Percentiles rank a stretch among this genome's conserved stretches.
These are phyloP conservation scores for Corythornis madagascariensis DNA, from an alignment of 2,113 vertebrate genomes.

Conservation along the genomic window DNA sequence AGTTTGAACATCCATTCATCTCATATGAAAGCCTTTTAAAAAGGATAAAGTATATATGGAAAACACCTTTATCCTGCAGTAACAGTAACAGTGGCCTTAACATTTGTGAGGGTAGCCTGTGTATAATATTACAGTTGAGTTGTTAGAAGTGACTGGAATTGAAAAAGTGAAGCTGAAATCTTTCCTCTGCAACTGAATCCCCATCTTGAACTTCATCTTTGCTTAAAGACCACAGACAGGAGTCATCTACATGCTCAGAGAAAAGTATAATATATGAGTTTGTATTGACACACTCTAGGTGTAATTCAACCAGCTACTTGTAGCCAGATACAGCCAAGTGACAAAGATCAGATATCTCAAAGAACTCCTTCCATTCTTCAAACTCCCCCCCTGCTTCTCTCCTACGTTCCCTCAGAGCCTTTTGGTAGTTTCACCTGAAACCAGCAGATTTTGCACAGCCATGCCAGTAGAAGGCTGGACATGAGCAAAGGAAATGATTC, in stretches of 20 bases:
- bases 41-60: background rate
- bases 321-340: background rate
- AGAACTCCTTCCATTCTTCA: background rate
- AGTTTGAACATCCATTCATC: background rate
- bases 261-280: background rate
- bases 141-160: background rate
- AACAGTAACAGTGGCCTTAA: background rate
- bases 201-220: background rate
- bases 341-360: background rate
- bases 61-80: background rate
- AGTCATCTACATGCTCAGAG: background rate
- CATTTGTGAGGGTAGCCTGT: background rate
- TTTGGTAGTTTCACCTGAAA: background rate
- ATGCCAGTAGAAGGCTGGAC: background rate
- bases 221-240: background rate
- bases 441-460: rapidly evolving
- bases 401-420: background rate
- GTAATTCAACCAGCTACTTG: background rate
- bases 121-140: background rate
- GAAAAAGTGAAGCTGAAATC: background rate
- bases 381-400: rapidly evolving
- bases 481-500: background rate
- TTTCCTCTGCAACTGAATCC: background rate
- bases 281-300: background rate
- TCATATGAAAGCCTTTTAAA: background rate